These are phyloP conservation scores for Vulpes lagopus DNA, from an alignment of 2,113 vertebrate species.

Conservation along the genomic window DNA sequence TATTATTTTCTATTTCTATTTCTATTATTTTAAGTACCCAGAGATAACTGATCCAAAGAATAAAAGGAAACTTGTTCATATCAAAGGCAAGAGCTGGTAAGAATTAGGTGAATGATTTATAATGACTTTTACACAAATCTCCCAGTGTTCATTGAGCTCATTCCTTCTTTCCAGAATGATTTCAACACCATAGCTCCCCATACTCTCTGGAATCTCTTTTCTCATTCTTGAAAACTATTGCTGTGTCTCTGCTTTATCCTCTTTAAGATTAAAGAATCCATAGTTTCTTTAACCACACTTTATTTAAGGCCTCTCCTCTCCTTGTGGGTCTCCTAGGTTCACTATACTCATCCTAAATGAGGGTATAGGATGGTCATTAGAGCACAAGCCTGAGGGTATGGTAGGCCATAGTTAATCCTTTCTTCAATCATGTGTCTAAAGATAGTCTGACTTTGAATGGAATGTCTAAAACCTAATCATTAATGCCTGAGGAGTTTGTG, in stretches of 20 bases:
- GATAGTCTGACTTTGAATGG: conserved; percentile 22
- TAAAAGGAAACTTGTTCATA: conserved; percentile 2
- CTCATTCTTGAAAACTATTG: neutral
- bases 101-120: neutral
- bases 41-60: neutral
- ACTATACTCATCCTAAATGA: neutral
- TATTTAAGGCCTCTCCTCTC: neutral
- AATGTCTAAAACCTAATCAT: neutral
- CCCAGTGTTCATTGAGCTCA: neutral
- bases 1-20: neutral
- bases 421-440: neutral
- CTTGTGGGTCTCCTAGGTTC: neutral
- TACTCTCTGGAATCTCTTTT: conserved; percentile 18
- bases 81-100: conserved; percentile 21
- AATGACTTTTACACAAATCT: neutral
- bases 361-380: neutral
- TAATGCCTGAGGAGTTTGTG: neutral
- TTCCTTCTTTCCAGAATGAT: conserved; percentile 32
- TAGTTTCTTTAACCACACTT: neutral
- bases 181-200: neutral
- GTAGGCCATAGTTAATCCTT: neutral
- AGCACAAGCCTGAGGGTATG: neutral
- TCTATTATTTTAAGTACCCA: conserved; percentile 2
- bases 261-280: neutral
- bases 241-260: neutral